phyloP scores from a whole-genome alignment of 2,797 vertebrate genomes.

The Falco concolor region DNA sequence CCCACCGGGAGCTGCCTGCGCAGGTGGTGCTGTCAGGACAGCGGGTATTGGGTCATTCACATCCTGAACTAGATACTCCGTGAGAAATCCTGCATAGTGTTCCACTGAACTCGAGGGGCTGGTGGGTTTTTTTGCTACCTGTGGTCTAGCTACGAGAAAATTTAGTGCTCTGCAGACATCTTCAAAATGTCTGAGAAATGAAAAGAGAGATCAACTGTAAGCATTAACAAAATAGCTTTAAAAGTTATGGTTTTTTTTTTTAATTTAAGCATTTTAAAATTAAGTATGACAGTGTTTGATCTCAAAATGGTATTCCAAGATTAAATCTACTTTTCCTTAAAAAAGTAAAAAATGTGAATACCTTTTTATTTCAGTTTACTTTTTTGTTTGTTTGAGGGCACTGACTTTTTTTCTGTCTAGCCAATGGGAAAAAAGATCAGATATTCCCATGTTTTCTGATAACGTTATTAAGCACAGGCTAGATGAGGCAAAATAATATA shows the following conservation, averaged over 20 bases:
- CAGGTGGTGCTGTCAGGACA: rapidly evolving
- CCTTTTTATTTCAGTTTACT: rapidly evolving
- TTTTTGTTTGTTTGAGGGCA: not conserved
- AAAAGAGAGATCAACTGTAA: not conserved
- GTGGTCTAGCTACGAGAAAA: not conserved
- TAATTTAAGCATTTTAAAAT: not conserved
- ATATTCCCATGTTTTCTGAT: not conserved
- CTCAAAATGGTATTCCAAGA: not conserved
- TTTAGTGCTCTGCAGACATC: not conserved
- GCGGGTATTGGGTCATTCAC: not conserved
- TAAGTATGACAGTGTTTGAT: not conserved
- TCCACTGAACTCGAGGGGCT: not conserved
- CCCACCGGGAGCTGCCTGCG: not conserved
- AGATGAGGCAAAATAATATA: not conserved
- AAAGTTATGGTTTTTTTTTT: not conserved
- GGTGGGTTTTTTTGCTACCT: not conserved
- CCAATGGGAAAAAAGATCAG: not conserved
- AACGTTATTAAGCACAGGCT: not conserved
- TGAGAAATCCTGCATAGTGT: not conserved
- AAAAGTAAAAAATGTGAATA: not conserved
- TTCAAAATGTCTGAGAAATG: not conserved
- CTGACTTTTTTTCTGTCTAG: not conserved
- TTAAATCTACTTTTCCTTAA: not conserved
- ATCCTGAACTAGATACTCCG: not conserved
- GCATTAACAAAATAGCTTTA: not conserved